These are phyloP conservation scores for Melinaea menophilus DNA, from an alignment of 2,888 invertebrate species.

Conservation along the genomic window DNA sequence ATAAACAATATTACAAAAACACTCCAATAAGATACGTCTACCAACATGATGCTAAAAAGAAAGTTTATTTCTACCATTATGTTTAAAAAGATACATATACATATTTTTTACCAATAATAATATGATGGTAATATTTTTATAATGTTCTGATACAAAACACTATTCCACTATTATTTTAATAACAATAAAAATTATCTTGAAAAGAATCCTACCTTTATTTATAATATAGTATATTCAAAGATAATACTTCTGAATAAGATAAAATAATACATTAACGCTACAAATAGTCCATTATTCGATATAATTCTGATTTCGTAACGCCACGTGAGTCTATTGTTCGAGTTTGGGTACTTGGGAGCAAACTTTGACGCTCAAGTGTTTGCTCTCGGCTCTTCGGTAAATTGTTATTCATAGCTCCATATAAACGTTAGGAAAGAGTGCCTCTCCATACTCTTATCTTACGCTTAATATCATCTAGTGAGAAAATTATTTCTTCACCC, in stretches of 20 bases:
- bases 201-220: neutral
- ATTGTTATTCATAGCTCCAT: constrained; percentile 77
- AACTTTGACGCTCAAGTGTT: constrained; percentile 73
- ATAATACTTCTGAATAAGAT: neutral
- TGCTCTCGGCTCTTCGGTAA: constrained; percentile 72
- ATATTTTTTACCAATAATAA: too few relatives aligned
- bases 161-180: too few relatives aligned
- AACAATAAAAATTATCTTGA: neutral
- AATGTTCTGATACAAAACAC: too few relatives aligned
- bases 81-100: too few relatives aligned
- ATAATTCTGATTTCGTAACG: constrained; percentile 53
- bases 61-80: too few relatives aligned
- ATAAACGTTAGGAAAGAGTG: constrained; percentile 70
- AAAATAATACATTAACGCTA: constrained; percentile 4
- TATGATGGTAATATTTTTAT: too few relatives aligned
- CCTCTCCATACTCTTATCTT: constrained; percentile 62
- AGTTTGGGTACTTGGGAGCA: constrained; percentile 73
- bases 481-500: constrained; percentile 56
- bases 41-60: too few relatives aligned
- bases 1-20: too few relatives aligned
- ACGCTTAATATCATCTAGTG: constrained; percentile 63
- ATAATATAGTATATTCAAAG: neutral
- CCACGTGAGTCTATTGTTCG: constrained; percentile 66
- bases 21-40: too few relatives aligned
- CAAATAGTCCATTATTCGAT: constrained; percentile 32